Conservation (phyloP, 2,888 invertebrate species). For the Yponomeuta malinellus region DNA sequence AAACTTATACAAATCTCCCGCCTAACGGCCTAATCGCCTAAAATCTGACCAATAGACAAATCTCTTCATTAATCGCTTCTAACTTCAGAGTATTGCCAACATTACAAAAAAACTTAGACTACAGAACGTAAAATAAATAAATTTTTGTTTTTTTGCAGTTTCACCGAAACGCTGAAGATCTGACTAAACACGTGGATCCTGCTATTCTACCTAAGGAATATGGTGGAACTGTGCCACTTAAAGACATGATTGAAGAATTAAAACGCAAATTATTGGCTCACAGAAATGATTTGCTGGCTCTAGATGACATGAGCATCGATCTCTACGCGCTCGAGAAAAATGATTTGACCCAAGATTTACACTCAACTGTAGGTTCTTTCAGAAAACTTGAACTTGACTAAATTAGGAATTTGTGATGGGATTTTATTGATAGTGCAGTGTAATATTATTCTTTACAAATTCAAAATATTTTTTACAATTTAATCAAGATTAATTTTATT, state of each 20-base stretch:
- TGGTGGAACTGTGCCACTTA: conserved; percentile 87
- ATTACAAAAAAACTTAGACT: conserved; percentile 9
- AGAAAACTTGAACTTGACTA: conserved; percentile 90
- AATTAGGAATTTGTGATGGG: background rate
- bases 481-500: too few species aligned
- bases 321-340: conserved; percentile 76
- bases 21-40: background rate
- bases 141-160: conserved; percentile 63
- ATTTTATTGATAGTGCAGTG: background rate
- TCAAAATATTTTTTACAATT: too few species aligned
- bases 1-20: background rate
- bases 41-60: background rate
- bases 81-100: conserved; percentile 18
- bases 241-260: conserved; percentile 86
- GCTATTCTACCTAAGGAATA: conserved; percentile 90
- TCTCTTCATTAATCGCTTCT: conserved; percentile 1
- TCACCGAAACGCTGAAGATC: conserved; percentile 83
- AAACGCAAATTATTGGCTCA: conserved; percentile 79
- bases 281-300: conserved; percentile 79
- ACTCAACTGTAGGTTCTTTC: conserved; percentile 88
- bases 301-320: conserved; percentile 86
- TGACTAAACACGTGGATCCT: conserved; percentile 81
- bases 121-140: conserved; percentile 17
- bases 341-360: conserved; percentile 81
- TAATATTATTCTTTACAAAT: too few species aligned